Percentiles rank a stretch among this genome's conserved stretches.
phyloP scores from a whole-genome alignment of 1,140 invertebrate species.

The Drosophila tsacasi region DNA sequence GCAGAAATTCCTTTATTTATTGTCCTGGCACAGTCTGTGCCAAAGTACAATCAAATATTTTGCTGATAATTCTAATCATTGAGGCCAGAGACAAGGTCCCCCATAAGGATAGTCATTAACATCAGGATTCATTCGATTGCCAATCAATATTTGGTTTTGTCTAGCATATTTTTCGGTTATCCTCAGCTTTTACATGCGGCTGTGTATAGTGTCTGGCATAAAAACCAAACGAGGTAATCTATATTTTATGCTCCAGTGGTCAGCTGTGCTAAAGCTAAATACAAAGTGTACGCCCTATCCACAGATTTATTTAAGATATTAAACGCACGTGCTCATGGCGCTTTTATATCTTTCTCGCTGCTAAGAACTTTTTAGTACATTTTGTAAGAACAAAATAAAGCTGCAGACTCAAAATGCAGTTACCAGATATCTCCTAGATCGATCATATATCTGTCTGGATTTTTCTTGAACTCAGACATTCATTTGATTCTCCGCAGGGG shows the following conservation, averaged over 20 bases:
- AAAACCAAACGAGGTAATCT: constrained; percentile 27
- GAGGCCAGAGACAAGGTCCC: neutral
- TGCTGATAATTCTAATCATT: constrained; percentile 16
- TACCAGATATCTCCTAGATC: neutral
- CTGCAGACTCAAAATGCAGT: neutral
- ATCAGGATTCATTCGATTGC: constrained; percentile 30
- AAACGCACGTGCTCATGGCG: constrained; percentile 29
- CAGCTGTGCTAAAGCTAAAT: constrained; percentile 49
- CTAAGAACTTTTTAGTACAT: neutral
- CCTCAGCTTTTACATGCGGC: neutral
- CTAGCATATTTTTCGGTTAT: constrained; percentile 43
- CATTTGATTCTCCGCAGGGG: constrained; percentile 11
- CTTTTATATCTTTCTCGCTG: constrained; percentile 14
- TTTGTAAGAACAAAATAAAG: neutral
- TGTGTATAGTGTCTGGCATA: constrained; percentile 20
- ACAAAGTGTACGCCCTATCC: constrained; percentile 16
- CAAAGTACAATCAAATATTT: constrained; percentile 13
- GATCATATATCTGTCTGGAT: constrained; percentile 24
- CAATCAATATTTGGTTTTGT: constrained; percentile 58
- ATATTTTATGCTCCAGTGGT: constrained; percentile 36
- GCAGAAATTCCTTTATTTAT: constrained; percentile 16
- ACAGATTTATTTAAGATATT: constrained; percentile 22
- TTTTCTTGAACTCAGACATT: neutral
- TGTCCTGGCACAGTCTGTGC: constrained; percentile 5
- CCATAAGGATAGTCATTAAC: constrained; percentile 45